These are phyloP conservation scores for Lycia hirtaria DNA, from an alignment of 2,888 invertebrate genomes.

Conservation along the genomic window DNA sequence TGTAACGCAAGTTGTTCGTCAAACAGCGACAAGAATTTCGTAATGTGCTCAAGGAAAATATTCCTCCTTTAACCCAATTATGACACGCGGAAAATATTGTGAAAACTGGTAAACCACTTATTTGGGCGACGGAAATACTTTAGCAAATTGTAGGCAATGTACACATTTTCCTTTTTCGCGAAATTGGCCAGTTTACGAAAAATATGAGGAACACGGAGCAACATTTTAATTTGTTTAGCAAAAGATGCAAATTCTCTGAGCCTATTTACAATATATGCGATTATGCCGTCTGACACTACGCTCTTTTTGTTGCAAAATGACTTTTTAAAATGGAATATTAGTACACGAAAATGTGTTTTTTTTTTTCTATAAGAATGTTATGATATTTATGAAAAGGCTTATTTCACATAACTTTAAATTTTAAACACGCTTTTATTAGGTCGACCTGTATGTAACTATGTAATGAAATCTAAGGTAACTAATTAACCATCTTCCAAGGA, in stretches of 20 bases:
- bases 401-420: too few relatives aligned
- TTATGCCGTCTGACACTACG: not conserved
- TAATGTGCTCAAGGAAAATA: not conserved
- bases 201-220: not conserved
- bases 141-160: slow-evolving; percentile 15
- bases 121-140: slow-evolving; percentile 24
- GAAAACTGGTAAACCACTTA: slow-evolving; percentile 8
- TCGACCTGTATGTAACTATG: too few relatives aligned
- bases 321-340: not conserved
- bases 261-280: not conserved
- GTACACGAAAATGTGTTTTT: too few relatives aligned
- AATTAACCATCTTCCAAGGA: too few relatives aligned
- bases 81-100: slow-evolving; percentile 11
- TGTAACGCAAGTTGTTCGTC: not conserved
- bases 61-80: not conserved
- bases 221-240: slow-evolving; percentile 10
- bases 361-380: too few relatives aligned
- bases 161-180: slow-evolving; percentile 23
- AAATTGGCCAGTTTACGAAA: slow-evolving; percentile 7
- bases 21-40: not conserved
- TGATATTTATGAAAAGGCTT: too few relatives aligned
- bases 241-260: slow-evolving; percentile 16
- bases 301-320: not conserved
- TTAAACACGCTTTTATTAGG: too few relatives aligned
- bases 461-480: too few relatives aligned